Evolutionary conservation across 2,888 invertebrate genomes (phyloP).

Genomic region (Cosmia pyralina): DNA sequence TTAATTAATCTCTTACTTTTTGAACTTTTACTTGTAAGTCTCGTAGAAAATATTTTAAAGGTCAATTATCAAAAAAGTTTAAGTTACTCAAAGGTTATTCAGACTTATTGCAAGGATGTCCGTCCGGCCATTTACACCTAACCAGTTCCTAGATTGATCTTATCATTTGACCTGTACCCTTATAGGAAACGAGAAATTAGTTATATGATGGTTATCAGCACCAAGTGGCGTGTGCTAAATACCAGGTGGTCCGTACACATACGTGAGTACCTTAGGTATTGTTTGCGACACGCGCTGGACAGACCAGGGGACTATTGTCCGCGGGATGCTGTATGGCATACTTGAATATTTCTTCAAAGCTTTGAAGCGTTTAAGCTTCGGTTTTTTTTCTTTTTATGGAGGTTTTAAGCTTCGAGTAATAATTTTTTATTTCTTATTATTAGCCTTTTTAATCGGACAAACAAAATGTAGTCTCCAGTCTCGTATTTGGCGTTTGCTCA

Average conservation of each 20-base stretch:
- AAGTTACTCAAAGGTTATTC: background rate
- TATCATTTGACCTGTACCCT: conserved; percentile 23
- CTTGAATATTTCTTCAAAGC: background rate
- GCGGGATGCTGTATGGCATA: background rate
- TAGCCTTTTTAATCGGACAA: too few species aligned
- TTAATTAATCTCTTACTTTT: conserved; percentile 4
- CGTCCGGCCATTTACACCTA: background rate
- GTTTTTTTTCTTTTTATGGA: background rate
- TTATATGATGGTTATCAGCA: conserved; percentile 44
- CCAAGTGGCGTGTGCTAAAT: conserved; percentile 39
- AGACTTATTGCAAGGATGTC: background rate
- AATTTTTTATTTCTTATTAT: too few species aligned
- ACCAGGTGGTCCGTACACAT: conserved; percentile 32
- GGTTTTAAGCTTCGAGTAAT: background rate
- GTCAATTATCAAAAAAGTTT: background rate
- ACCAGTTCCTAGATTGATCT: background rate
- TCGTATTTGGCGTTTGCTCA: too few species aligned
- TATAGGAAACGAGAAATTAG: conserved; percentile 17
- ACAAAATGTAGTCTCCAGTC: too few species aligned
- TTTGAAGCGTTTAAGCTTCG: background rate
- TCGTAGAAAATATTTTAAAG: background rate
- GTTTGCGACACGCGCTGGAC: conserved; percentile 27
- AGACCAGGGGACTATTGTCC: conserved; percentile 12
- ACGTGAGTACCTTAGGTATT: conserved; percentile 18
- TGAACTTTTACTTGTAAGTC: background rate